Conservation (phyloP, 1,140 invertebrate species). For the Leptinotarsa lineolata region DNA sequence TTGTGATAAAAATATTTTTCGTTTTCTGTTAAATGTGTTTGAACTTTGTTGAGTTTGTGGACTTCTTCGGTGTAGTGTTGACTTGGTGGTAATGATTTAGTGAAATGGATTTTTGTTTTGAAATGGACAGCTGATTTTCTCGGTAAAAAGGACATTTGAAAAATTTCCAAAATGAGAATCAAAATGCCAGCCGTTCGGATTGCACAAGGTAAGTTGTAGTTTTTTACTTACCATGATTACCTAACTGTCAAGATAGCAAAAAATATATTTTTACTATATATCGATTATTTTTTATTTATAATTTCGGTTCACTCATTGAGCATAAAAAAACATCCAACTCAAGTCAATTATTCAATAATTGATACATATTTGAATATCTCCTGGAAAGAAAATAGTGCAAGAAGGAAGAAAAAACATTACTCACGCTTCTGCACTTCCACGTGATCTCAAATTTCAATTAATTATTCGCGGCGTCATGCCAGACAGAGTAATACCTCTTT, state of each 20-base stretch:
- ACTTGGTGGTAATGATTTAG: constrained; percentile 24
- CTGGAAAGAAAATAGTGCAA: too few species aligned
- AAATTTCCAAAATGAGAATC: constrained; percentile 82
- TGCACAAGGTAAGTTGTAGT: constrained; percentile 77
- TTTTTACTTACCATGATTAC: constrained; percentile 18
- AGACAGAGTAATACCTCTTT: constrained; percentile 41
- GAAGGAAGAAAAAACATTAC: too few species aligned
- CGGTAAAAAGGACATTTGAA: constrained; percentile 10
- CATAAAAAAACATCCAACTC: not conserved
- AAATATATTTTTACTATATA: too few species aligned
- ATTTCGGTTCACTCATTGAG: too few species aligned
- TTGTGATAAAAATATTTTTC: not conserved
- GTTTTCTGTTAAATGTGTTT: constrained; percentile 16
- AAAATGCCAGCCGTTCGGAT: constrained; percentile 93
- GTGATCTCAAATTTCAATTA: constrained; percentile 27
- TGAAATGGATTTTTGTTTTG: constrained; percentile 17
- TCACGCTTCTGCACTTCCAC: not conserved
- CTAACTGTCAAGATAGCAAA: not conserved
- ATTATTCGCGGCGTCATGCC: constrained; percentile 35
- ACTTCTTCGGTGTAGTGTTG: constrained; percentile 14
- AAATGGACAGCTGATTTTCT: constrained; percentile 18
- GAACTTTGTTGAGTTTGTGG: constrained; percentile 7
- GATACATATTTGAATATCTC: not conserved
- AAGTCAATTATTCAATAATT: not conserved
- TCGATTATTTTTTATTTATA: too few species aligned